Evolutionary conservation across 2,888 invertebrate genomes (phyloP), one percentile per base, ranked within the genome.

Genomic region (Prosapia bicincta): DNA sequence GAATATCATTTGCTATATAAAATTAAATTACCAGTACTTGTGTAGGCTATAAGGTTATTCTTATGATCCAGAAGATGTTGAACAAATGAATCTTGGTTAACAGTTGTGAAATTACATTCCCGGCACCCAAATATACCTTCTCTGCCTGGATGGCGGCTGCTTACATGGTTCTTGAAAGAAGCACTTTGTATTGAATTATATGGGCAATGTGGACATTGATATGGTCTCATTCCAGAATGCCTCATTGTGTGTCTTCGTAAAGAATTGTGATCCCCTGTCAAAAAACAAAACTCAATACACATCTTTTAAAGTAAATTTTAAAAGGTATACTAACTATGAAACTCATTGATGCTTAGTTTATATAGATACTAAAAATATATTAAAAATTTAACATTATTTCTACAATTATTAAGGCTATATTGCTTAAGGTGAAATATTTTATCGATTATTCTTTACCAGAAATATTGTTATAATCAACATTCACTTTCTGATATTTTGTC

Each of bases 211-310:
- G 88, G 88, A 82, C 93, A 93, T 78, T 89, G 89, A 82, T 92
- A 89, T 2, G 88, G 88, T 82, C 83, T 86, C 81, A 83, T 86
- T 82, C 84, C 88, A 85, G 82, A 72, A 82, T 82, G 81, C 83
- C 85, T 83, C 85, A 85, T 81, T 84, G 15, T 85, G 85, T 80
- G 85, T 83, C 79, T 85, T 82, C 70, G 69, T 74, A 93, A 84
- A 2, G 92, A 92, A 83, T 93, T 93, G 80, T 92, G 93, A 85
- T 94, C 93, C 0, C 91, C 90, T 2, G 93, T 91, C 78, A 88
- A 87, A 66, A 26, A 72, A n/a, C n/a, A n/a, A n/a, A n/a, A n/a
- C n/a, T n/a, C n/a, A n/a, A n/a, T n/a, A n/a, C n/a, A n/a, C n/a
- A n/a, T n/a, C n/a, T n/a, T n/a, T n/a, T n/a, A n/a, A n/a, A n/a